Base-by-base conservation (phyloP, 2,113 vertebrate species). In the Gopherus flavomarginatus region DNA sequence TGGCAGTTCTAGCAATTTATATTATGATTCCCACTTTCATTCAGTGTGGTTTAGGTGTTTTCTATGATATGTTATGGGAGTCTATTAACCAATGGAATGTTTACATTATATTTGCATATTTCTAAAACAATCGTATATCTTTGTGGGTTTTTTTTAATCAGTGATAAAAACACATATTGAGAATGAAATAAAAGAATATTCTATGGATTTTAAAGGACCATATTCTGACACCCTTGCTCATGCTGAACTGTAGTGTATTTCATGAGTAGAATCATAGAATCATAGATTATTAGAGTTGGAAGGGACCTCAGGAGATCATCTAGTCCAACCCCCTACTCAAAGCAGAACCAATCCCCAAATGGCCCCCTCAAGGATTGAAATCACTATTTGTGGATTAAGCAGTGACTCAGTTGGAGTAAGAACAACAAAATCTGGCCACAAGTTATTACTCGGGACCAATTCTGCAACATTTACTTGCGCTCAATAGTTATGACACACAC, bases 391-490 rank as follows among this genome's bases (percentile, higher is more conserved):
- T 31, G 6, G 42, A 78, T 53, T 80, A 57, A 29, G 81, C 26
- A 5, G 10, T 1, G 1, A 16, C 11, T 8, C 11, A 94, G 38
- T 3, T 93, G 92, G 44, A 93, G 62, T 0, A 75, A n/a, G 38
- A 57, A 42, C 90, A 93, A 75, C 85, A 88, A 65, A 84, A 93
- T 83, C 90, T 27, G 54, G 19, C 42, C 83, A 86, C 75, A 5
- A 12, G 1, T 9, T 8, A 3, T 59, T 35, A 47, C 53, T 89
- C 83, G 14, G 44, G 49, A 14, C 10, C 49, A 44, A 80, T 38
- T 35, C 95, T 96, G 21, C 83, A 84, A 92, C 92, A 77, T 49
- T 93, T 92, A 78, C 85, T 95, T 53, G 85, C 93, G 59, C 85
- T 69, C 75, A 96, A 79, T 69, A 89, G 92, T 85, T 85, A 94